Base-by-base conservation (phyloP, 1,140 invertebrate species). In the Trichonephila clavipes region DNA sequence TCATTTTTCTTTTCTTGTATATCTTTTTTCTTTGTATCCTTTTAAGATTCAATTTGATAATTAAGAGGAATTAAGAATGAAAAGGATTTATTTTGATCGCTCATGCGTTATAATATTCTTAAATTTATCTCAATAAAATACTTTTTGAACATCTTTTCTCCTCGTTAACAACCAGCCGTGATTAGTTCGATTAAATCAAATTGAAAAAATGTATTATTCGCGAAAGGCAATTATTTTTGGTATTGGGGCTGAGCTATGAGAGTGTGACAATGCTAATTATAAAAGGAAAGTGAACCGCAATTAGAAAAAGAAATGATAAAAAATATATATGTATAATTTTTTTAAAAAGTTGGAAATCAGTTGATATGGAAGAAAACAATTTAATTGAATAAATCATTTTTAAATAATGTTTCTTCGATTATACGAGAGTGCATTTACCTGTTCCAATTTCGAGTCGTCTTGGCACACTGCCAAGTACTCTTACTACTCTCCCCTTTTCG, bases 331-430 rank as follows among this genome's bases (percentile, higher is more conserved):
- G 3, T 69, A 28, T 69, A n/a, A 24, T n/a, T 69, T 7, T 24
- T 24, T 10, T 10, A 28, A 28, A 28, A 69, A 69, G 6, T 69
- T 69, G n/a, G n/a, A 69, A 69, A 69, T 69, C 66, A 77, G 34
- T 40, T 7, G 16, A 28, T 7, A 34, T 77, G 18, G 28, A 77
- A 77, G 24, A 40, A 77, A 34, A 64, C 18, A 18, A 6, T 18
- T 34, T 77, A 28, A 69, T 69, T 69, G 21, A 69, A 69, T n/a
- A 77, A 77, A 77, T 77, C 72, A 77, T 77, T 77, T 69, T 77
- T 34, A 77, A 77, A 77, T 77, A 34, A 34, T 21, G 72, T 77
- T 77, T 77, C 69, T 77, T 77, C 28, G 72, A 77, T 77, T 77
- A 19, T 77, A 14, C 24, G 28, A 40, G 4, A 18, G 72, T 77